Evolutionary conservation across 35 echinoderm and acorn worm species (phyloP), one percentile per base, ranked within the genome.

Genomic region (Apostichopus parvimensis): DNA sequence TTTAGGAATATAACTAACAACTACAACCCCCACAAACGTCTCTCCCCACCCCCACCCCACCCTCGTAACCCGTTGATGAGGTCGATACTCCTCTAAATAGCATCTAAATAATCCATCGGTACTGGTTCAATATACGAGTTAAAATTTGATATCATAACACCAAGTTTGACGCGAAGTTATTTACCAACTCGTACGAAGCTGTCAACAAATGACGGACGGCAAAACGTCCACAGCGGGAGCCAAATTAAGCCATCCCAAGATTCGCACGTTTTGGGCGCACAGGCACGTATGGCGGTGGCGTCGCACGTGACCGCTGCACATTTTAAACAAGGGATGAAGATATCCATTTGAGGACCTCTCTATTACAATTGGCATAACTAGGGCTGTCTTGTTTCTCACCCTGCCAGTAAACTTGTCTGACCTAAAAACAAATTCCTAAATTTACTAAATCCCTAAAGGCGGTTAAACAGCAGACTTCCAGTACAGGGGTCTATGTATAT

Each of bases 211-310:
- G 22, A 80, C 28, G 23, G 18, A 52, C 23, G 34, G 28, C 78
- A 52, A 80, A 80, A 45, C 34, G 23, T 80, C 75, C 23, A 45
- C 78, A 80, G 78, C 78, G 78, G 78, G 78, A 80, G 78, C 78
- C 23, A 80, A 80, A 80, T 80, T 80, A 80, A 28, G 5, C 9
- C 78, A 80, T 28, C 18, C 9, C 5, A 13, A 25, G 78, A 80
- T 80, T 13, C 25, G 78, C 78, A 80, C 78, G 78, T 80, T 7
- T 52, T 52, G 22, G 24, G 78, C 78, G 78, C 78, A 54, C 9
- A 80, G 78, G 78, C 78, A 80, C 78, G 78, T 80, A 45, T 80
- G 78, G 78, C 78, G 78, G 78, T 80, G 78, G 78, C 78, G 78
- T 52, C 78, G 78, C 78, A 52, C 78, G 78, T 80, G 78, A 80